Conservation (phyloP, 2,888 invertebrate species). For the Teleiodes luculella region DNA sequence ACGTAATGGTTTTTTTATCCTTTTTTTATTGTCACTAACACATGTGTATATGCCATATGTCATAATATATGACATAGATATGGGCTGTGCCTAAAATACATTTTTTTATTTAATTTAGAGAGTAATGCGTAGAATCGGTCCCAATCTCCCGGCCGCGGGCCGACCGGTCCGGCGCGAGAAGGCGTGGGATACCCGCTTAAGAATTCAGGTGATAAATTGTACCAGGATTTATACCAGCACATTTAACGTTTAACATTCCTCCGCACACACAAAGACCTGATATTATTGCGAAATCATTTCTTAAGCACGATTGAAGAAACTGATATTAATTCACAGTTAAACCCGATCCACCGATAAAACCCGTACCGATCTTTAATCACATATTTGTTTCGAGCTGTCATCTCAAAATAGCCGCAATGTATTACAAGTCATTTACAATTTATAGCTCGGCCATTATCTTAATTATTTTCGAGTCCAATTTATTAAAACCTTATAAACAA, state of each 20-base stretch:
- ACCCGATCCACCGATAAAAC: neutral
- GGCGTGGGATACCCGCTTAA: constrained; percentile 5
- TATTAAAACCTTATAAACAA: constrained; percentile 49
- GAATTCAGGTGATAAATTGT: constrained; percentile 6
- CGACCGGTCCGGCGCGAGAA: neutral
- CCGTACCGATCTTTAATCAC: neutral
- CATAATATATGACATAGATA: too few species aligned
- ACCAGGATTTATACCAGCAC: neutral
- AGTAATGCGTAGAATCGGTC: too few species aligned
- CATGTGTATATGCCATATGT: too few species aligned
- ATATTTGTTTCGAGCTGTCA: constrained; percentile 12
- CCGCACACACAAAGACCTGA: neutral
- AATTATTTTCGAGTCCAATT: constrained; percentile 59
- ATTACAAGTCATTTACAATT: constrained; percentile 21
- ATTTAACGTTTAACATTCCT: neutral
- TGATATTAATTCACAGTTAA: constrained; percentile 3
- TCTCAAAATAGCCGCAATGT: constrained; percentile 9
- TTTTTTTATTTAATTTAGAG: too few species aligned
- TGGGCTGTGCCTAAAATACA: too few species aligned
- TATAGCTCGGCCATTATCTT: constrained; percentile 39
- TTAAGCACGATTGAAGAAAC: neutral
- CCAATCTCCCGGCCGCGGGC: neutral
- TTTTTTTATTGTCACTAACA: too few species aligned
- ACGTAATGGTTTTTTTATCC: too few species aligned
- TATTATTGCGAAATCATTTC: neutral